Evolutionary conservation across 2,888 invertebrate species (phyloP).

Genomic region (Nipponacmea schrenckii): DNA sequence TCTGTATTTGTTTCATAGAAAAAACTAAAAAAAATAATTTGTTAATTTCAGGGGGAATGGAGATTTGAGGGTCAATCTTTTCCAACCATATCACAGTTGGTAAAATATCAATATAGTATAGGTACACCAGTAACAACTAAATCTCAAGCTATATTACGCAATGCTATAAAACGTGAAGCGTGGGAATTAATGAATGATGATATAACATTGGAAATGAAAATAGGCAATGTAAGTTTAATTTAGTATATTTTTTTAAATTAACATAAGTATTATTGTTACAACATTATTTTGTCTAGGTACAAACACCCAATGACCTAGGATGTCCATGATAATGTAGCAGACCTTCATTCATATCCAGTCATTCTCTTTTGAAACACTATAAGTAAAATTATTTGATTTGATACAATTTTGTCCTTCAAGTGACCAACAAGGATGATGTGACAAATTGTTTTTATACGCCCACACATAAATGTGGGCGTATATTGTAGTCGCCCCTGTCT

Average conservation of each 20-base stretch:
- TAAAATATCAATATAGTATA: slow-evolving; percentile 87
- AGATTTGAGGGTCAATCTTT: slow-evolving; percentile 94
- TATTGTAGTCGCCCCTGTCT: too few species aligned
- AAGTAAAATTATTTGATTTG: too few species aligned
- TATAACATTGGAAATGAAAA: slow-evolving; percentile 89
- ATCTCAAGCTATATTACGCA: slow-evolving; percentile 87
- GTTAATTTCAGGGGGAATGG: slow-evolving; percentile 79
- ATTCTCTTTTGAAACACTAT: too few species aligned
- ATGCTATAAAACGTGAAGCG: slow-evolving; percentile 86
- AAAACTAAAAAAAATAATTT: too few species aligned
- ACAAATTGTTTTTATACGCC: too few species aligned
- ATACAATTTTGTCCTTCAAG: too few species aligned
- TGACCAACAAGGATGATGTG: too few species aligned
- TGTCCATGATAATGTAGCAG: too few species aligned
- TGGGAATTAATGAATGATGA: slow-evolving; percentile 98
- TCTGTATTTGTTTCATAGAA: too few species aligned
- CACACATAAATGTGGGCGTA: too few species aligned
- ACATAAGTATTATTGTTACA: background rate
- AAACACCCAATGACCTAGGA: too few species aligned
- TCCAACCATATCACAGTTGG: slow-evolving; percentile 90
- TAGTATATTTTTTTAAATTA: background rate
- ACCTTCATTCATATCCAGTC: too few species aligned
- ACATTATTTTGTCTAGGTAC: background rate
- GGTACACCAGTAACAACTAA: slow-evolving; percentile 90
- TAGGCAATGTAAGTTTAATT: slow-evolving; percentile 82